phyloP scores from a whole-genome alignment of 2,888 invertebrate species.

The Sussaba pulchella region DNA sequence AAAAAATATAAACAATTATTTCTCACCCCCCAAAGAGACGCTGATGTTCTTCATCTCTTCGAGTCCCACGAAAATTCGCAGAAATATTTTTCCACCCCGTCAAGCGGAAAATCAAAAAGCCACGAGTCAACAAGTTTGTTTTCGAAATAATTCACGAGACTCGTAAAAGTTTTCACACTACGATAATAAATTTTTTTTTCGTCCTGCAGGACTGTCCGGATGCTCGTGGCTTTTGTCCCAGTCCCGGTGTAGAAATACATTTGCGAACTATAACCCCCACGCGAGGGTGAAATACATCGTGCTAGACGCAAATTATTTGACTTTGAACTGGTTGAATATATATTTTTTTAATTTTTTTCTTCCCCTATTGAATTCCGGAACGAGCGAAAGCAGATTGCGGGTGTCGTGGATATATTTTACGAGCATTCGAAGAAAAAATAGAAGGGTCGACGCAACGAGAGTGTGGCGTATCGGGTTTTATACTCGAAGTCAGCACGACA shows the following conservation, averaged over 20 bases:
- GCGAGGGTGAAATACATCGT: conserved; percentile 1
- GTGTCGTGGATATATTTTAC: too few species aligned
- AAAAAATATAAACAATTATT: too few species aligned
- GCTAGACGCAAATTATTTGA: conserved; percentile 71
- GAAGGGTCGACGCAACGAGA: conserved; percentile 5
- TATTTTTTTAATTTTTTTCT: too few species aligned
- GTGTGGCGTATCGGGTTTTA: neutral
- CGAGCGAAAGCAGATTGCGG: conserved; percentile 67
- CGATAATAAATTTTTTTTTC: neutral
- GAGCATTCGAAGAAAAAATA: conserved; percentile 20
- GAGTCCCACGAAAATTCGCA: neutral
- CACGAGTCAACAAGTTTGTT: neutral
- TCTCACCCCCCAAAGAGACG: too few species aligned
- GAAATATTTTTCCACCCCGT: neutral
- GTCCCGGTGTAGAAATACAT: conserved; percentile 15
- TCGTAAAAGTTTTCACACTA: neutral
- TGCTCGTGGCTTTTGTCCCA: neutral
- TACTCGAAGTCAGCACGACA: conserved; percentile 76
- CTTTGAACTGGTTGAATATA: conserved; percentile 74
- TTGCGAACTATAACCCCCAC: conserved; percentile 9
- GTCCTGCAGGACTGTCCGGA: too few species aligned
- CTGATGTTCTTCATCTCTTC: too few species aligned
- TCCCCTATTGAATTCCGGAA: conserved; percentile 72
- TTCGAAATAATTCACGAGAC: neutral
- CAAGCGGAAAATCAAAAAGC: neutral